Conservation (phyloP, 2,113 vertebrate genomes). For the Pelusios castaneus region DNA sequence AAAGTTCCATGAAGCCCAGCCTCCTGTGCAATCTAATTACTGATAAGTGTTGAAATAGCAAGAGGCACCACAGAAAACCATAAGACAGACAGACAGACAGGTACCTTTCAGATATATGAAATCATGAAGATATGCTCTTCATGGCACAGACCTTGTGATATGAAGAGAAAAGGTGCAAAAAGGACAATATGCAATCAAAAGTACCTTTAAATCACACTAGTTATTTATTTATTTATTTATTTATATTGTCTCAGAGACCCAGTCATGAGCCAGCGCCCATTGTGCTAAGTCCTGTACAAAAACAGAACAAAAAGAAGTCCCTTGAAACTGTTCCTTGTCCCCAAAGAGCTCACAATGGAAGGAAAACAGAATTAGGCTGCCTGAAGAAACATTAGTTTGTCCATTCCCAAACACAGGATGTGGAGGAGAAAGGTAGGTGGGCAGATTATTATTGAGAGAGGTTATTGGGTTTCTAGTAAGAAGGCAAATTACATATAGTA, state of each 20-base stretch:
- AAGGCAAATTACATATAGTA: background rate
- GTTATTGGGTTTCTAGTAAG: background rate
- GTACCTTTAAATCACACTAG: conserved; percentile 24
- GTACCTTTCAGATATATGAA: background rate
- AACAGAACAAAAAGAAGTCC: background rate
- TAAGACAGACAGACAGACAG: background rate
- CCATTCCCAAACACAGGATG: background rate
- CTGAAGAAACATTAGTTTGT: background rate
- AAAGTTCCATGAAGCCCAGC: background rate
- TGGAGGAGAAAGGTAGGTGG: background rate
- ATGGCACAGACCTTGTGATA: background rate
- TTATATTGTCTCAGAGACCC: conserved; percentile 4
- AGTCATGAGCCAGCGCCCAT: conserved; percentile 12
- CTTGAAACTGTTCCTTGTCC: background rate
- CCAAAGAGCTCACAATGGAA: background rate
- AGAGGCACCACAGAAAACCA: background rate
- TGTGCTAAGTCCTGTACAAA: background rate
- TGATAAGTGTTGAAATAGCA: background rate
- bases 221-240: conserved; percentile 27
- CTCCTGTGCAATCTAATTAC: background rate
- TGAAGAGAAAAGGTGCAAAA: background rate
- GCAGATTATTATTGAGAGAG: fast-evolving
- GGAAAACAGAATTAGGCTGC: background rate
- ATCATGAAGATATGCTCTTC: background rate
- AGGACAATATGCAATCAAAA: background rate